Conservation (phyloP, 2,888 invertebrate species). For the Lagria hirta region DNA sequence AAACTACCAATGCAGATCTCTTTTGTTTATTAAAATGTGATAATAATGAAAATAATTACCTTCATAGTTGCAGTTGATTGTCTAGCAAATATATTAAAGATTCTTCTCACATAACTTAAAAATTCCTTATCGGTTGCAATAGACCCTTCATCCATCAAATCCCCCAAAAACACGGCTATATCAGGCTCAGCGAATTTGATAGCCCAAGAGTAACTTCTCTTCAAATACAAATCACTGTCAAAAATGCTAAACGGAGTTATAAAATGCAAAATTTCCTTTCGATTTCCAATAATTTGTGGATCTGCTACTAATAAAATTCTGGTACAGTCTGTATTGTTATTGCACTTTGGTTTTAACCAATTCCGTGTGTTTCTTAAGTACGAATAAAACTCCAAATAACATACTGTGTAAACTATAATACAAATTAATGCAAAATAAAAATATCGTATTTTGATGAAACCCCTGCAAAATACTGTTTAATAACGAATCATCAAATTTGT, state of each 20-base stretch:
- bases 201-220: constrained; percentile 75
- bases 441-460: too few relatives aligned
- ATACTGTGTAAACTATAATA: too few relatives aligned
- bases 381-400: constrained; percentile 46
- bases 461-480: too few relatives aligned
- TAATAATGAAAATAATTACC: constrained; percentile 36
- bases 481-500: too few relatives aligned
- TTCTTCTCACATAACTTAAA: constrained; percentile 71
- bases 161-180: constrained; percentile 87
- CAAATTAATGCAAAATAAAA: too few relatives aligned
- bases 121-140: constrained; percentile 70
- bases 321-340: constrained; percentile 44
- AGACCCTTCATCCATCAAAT: constrained; percentile 93
- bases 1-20: too few relatives aligned
- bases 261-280: constrained; percentile 66
- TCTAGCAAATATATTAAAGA: constrained; percentile 65
- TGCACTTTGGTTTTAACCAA: constrained; percentile 46
- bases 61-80: constrained; percentile 42
- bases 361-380: constrained; percentile 44
- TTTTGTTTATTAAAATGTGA: neutral
- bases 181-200: constrained; percentile 74
- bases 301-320: constrained; percentile 70
- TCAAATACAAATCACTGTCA: constrained; percentile 82
- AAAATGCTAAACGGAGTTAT: constrained; percentile 74
- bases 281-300: constrained; percentile 87